These are phyloP conservation scores for Drosophila acutilabella DNA, from an alignment of 2,888 invertebrate species.

Conservation along the genomic window DNA sequence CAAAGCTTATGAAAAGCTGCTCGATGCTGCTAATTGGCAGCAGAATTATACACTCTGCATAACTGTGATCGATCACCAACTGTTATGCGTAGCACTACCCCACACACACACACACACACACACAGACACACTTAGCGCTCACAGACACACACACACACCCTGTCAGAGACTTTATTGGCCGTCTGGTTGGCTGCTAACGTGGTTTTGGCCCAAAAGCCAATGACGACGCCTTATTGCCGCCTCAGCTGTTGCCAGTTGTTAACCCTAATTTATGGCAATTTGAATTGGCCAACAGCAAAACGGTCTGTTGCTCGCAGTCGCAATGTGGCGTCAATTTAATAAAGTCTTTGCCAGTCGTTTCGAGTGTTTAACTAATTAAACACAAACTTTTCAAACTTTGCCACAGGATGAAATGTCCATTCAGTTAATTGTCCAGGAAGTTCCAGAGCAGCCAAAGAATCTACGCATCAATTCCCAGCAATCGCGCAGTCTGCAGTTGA, in stretches of 20 bases:
- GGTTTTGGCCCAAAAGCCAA: background rate
- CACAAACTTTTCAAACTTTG: conserved; percentile 1
- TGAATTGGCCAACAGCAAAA: conserved; percentile 61
- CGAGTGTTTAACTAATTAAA: conserved; percentile 27
- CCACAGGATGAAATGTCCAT: conserved; percentile 92
- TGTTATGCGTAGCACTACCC: background rate
- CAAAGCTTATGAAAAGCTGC: background rate
- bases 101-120: conserved; percentile 14
- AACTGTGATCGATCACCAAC: conserved; percentile 23
- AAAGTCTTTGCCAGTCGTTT: conserved; percentile 4
- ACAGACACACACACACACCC: conserved; percentile 10
- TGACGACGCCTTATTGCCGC: conserved; percentile 13
- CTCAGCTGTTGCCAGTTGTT: conserved; percentile 70
- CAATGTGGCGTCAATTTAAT: conserved; percentile 19
- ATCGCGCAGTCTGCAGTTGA: conserved; percentile 92
- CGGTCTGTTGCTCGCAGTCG: conserved; percentile 22
- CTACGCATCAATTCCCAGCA: conserved; percentile 93
- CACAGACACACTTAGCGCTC: background rate
- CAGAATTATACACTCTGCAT: conserved; percentile 9
- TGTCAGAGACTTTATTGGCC: conserved; percentile 6
- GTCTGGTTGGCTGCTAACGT: conserved; percentile 28
- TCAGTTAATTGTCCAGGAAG: conserved; percentile 95
- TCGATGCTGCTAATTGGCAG: conserved; percentile 15
- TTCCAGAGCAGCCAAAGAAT: conserved; percentile 95
- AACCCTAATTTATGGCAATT: conserved; percentile 76